Evolutionary conservation across 2,113 vertebrate species (phyloP).

Genomic region (Corvus hawaiiensis): DNA sequence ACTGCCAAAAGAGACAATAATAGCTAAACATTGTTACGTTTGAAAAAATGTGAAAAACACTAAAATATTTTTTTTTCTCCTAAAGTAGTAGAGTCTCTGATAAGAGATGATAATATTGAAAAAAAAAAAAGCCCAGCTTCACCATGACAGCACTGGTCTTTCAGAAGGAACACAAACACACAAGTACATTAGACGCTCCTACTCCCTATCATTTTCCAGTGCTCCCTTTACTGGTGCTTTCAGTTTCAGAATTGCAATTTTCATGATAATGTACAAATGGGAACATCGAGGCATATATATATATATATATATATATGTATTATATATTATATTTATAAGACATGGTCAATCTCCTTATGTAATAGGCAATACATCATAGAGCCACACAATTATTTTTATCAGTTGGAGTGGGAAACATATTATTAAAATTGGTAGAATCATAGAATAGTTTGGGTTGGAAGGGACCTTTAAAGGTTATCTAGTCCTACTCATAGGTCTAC

Average conservation of each 20-base stretch:
- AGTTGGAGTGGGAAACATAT: not conserved
- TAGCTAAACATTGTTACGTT: not conserved
- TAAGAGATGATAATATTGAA: not conserved
- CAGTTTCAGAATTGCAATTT: not conserved
- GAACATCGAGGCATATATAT: not conserved
- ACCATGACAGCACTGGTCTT: not conserved
- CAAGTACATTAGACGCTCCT: rapidly evolving
- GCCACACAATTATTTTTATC: not conserved
- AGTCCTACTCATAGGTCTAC: not conserved
- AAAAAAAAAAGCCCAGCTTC: not conserved
- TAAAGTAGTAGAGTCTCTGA: not conserved
- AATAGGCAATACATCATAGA: not conserved
- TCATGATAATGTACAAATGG: not conserved
- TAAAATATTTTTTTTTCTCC: not conserved
- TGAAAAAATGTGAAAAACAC: not conserved
- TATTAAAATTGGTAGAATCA: not conserved
- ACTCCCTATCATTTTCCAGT: not conserved
- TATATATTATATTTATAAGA: not conserved
- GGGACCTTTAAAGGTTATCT: not conserved
- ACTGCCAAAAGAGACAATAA: not conserved
- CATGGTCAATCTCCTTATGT: not conserved
- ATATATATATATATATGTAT: too few relatives aligned
- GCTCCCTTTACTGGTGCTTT: not conserved
- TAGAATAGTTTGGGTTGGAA: not conserved
- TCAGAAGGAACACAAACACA: not conserved